Conservation (phyloP, 2,113 vertebrate species). For the Brevimyrus niger region DNA sequence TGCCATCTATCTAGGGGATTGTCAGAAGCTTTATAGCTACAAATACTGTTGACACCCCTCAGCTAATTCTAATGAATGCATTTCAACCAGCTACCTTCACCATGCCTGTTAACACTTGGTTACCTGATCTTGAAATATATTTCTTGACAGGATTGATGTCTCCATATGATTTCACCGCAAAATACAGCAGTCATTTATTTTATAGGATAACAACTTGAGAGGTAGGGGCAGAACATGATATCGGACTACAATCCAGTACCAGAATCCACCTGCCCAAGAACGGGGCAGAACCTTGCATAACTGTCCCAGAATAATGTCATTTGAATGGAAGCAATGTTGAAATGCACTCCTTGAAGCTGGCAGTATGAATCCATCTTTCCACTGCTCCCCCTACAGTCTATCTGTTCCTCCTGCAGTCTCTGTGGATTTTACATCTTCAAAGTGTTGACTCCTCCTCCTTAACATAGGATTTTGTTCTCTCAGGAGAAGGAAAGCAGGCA, state of each 20-base stretch:
- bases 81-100: neutral
- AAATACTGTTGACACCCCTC: neutral
- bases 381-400: neutral
- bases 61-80: neutral
- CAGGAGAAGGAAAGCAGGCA: constrained; percentile 74
- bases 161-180: neutral
- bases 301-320: neutral
- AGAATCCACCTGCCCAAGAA: neutral
- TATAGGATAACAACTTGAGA: neutral
- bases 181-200: neutral
- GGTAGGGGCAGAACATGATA: neutral
- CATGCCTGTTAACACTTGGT: neutral
- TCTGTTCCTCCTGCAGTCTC: neutral
- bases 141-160: neutral
- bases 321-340: neutral
- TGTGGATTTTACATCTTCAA: neutral
- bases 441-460: neutral
- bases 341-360: neutral
- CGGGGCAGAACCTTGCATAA: neutral
- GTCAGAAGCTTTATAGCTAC: neutral
- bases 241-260: neutral
- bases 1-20: neutral
- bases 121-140: neutral
- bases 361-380: neutral
- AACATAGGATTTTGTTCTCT: constrained; percentile 5